Base-by-base conservation (phyloP, 2,888 invertebrate species). In the Margaritifera margaritifera region DNA sequence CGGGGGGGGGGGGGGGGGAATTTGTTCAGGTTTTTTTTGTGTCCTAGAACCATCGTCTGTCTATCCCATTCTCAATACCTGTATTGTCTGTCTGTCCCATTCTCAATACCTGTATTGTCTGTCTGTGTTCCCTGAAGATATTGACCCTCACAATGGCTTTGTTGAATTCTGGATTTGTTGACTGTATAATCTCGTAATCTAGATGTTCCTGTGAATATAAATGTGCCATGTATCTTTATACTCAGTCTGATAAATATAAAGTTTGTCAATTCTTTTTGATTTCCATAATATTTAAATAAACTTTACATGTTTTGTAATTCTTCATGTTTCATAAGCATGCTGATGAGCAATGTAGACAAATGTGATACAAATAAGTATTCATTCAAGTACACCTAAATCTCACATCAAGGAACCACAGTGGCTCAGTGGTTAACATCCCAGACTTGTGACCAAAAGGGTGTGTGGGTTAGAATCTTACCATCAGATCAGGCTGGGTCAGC, bases 101-200 rank as follows among this genome's bases (percentile, higher is more conserved):
- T 18, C 24, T 6, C 85, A 86, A n/a, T 86, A 94, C 95, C 92
- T 95, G 97, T 77, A 98, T 94, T 25, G 97, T 97, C 91, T 98
- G 98, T 52, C 97, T 92, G 75, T 96, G 96, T 86, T 96, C 95
- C 63, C 94, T 93, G 66, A 95, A 95, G 51, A 99, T 92, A 89
- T 98, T 98, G 11, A 99, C 95, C 74, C 97, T 93, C 2, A 99
- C 94, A 67, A 98, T 94, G 0, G 98, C 97, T 90, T 98, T 98
- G 90, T 98, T 97, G 88, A 96, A 97, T 78, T 99, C 98, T 0
- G 96, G 95, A 91, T 99, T 97, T 0, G 96, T 96, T 0, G 98
- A 98, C 86, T 97, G 94, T 56, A 98, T 94, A 66, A 98, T 93
- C 77, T 95, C 96, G 90, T 98, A 99, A 89, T 99, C 98, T 24